Evolutionary conservation across 2,797 vertebrate species (phyloP).

Genomic region (Acanthurus lineatus): DNA sequence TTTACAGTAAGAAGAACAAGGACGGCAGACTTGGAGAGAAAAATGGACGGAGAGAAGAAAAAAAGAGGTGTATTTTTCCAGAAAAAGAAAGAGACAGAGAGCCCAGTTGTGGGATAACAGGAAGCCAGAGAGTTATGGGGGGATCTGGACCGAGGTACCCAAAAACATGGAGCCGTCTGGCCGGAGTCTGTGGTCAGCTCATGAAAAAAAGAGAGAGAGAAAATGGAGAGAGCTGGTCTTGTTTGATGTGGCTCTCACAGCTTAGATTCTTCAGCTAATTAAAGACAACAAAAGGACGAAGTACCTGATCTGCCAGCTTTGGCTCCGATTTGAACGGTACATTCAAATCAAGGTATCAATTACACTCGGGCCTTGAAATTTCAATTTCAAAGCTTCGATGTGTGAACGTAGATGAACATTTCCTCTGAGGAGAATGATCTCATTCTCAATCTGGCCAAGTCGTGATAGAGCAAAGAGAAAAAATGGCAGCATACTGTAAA

Average conservation of each 20-base stretch:
- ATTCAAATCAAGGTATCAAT: conserved; percentile 51
- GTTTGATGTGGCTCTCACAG: conserved; percentile 60
- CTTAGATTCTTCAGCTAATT: conserved; percentile 32
- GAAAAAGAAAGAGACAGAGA: conserved; percentile 52
- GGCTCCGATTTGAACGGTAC: conserved; percentile 12
- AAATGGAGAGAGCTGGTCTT: conserved; percentile 46
- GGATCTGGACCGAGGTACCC: conserved; percentile 67
- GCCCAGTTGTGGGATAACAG: conserved; percentile 76
- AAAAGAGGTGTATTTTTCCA: conserved; percentile 58
- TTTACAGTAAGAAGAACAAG: conserved; percentile 60
- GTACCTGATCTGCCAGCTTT: conserved; percentile 26
- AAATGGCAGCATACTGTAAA: conserved; percentile 44
- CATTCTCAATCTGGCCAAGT: conserved; percentile 45
- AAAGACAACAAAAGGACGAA: conserved; percentile 38
- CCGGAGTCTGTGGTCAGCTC: conserved; percentile 85
- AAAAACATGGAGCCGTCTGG: conserved; percentile 80
- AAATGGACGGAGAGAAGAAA: conserved; percentile 2
- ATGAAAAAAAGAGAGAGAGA: conserved; percentile 52
- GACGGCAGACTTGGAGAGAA: conserved; percentile 28
- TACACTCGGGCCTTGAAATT: conserved; percentile 33
- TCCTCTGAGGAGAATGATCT: conserved; percentile 49
- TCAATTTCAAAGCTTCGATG: conserved; percentile 30
- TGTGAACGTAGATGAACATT: conserved; percentile 38
- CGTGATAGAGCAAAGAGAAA: conserved; percentile 27
- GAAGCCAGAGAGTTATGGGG: conserved; percentile 79